A percentile compares a stretch with the other conserved stretches of the same genome.
phyloP scores from a whole-genome alignment of 35 echinoderm and acorn worm genomes.

The Ophiothrix spiculata region DNA sequence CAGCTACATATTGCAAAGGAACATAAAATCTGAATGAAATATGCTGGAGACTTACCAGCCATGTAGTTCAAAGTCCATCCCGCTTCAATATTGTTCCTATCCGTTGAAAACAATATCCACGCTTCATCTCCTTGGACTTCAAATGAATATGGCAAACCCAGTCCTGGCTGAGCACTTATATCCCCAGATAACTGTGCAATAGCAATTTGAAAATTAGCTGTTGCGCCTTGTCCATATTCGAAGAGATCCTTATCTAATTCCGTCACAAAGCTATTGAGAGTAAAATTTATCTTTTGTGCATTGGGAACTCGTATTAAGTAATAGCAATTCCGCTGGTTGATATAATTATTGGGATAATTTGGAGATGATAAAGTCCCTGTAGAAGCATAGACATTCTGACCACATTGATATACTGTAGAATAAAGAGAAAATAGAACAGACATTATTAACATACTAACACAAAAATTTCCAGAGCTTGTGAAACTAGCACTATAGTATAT shows the following conservation, averaged over 20 bases:
- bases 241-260: slow-evolving; percentile 56
- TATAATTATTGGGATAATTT: slow-evolving; percentile 78
- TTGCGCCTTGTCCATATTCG: slow-evolving; percentile 60
- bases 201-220: slow-evolving; percentile 45
- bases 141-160: slow-evolving; percentile 35
- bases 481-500: no score
- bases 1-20: no score
- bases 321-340: slow-evolving; percentile 34
- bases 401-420: slow-evolving; percentile 39
- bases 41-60: slow-evolving; percentile 78
- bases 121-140: slow-evolving; percentile 47
- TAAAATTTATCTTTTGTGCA: slow-evolving; percentile 68
- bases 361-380: slow-evolving; percentile 61
- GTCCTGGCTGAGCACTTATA: neutral
- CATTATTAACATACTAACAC: no score
- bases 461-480: no score
- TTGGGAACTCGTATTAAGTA: slow-evolving; percentile 68
- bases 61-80: slow-evolving; percentile 58
- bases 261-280: slow-evolving; percentile 43
- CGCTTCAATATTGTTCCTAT: slow-evolving; percentile 45
- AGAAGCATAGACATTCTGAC: slow-evolving; percentile 33
- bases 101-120: slow-evolving; percentile 67
- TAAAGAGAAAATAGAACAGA: neutral
- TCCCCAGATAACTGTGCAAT: slow-evolving; percentile 60
- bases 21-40: no score